These are phyloP conservation scores for Drosophila lacertosa DNA, from an alignment of 1,140 invertebrate genomes.

Conservation along the genomic window DNA sequence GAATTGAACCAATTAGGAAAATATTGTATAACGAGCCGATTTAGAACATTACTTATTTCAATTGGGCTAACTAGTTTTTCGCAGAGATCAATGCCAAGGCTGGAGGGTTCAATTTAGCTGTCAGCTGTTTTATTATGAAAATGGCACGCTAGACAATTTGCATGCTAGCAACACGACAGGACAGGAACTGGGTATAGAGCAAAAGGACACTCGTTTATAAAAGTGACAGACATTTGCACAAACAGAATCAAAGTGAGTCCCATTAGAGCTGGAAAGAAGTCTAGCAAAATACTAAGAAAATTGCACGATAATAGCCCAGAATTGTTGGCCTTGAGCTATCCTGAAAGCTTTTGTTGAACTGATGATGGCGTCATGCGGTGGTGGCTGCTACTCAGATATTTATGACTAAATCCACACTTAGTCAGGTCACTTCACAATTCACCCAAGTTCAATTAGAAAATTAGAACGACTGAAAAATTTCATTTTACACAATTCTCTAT, in stretches of 20 bases:
- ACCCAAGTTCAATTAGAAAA: slow-evolving; percentile 23
- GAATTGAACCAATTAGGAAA: background rate
- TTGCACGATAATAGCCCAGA: slow-evolving; percentile 48
- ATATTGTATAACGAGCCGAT: background rate
- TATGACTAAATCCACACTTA: slow-evolving; percentile 45
- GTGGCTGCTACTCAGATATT: slow-evolving; percentile 58
- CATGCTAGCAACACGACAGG: slow-evolving; percentile 10
- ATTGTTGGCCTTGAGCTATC: slow-evolving; percentile 30
- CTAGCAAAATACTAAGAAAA: slow-evolving; percentile 62
- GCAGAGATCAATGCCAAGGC: background rate
- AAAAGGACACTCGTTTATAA: slow-evolving; percentile 2
- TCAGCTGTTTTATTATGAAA: slow-evolving; percentile 12
- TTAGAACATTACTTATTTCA: background rate
- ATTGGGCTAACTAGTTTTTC: background rate
- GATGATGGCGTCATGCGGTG: slow-evolving; percentile 50
- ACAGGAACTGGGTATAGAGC: background rate
- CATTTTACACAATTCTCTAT: slow-evolving; percentile 12
- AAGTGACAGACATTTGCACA: slow-evolving; percentile 19
- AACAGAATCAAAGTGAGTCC: slow-evolving; percentile 31
- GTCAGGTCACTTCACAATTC: slow-evolving; percentile 18
- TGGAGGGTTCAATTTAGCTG: slow-evolving; percentile 24
- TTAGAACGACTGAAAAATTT: slow-evolving; percentile 1
- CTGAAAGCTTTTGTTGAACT: slow-evolving; percentile 37
- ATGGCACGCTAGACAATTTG: slow-evolving; percentile 25
- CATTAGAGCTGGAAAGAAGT: slow-evolving; percentile 27